A percentile compares a stretch with the other conserved stretches of the same genome.
These are phyloP conservation scores for Gouania willdenowi DNA, from an alignment of 2,797 vertebrate genomes.

Conservation along the genomic window DNA sequence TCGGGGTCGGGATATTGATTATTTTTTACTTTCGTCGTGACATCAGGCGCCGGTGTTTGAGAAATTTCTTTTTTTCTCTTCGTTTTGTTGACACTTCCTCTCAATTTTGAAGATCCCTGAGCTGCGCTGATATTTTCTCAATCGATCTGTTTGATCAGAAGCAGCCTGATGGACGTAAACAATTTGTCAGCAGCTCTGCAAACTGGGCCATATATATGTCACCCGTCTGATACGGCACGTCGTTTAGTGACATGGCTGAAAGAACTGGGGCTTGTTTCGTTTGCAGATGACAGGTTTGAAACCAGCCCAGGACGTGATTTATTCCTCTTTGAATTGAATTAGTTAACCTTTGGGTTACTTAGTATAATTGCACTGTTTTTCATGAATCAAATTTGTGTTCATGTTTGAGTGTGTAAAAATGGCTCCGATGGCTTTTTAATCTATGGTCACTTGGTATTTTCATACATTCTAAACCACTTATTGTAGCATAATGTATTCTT, in stretches of 20 bases:
- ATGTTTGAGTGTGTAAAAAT: slow-evolving; percentile 38
- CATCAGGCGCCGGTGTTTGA: slow-evolving; percentile 48
- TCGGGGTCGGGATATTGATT: slow-evolving; percentile 64
- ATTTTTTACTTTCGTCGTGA: slow-evolving; percentile 10
- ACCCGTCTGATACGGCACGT: slow-evolving; percentile 18
- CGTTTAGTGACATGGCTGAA: slow-evolving; percentile 49
- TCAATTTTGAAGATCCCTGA: slow-evolving; percentile 50
- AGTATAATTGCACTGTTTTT: slow-evolving; percentile 60
- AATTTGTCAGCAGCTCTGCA: slow-evolving; percentile 41
- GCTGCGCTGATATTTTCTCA: slow-evolving; percentile 45
- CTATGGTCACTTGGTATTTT: slow-evolving; percentile 57
- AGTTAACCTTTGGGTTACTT: slow-evolving; percentile 67
- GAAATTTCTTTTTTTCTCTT: slow-evolving; percentile 44
- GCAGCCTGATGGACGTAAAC: slow-evolving; percentile 38
- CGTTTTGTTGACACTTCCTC: slow-evolving; percentile 56
- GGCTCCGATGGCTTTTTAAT: slow-evolving; percentile 59
- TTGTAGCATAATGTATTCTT: slow-evolving; percentile 16
- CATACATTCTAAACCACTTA: slow-evolving; percentile 51
- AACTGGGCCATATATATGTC: slow-evolving; percentile 13
- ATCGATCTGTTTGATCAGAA: slow-evolving; percentile 70
- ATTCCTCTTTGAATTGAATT: slow-evolving; percentile 58
- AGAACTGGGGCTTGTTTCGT: slow-evolving; percentile 41
- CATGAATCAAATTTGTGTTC: slow-evolving; percentile 62
- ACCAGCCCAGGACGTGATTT: slow-evolving; percentile 31
- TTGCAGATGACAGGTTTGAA: slow-evolving; percentile 43